Evolutionary conservation across 2,888 invertebrate species (phyloP), one percentile per base, ranked within the genome.

Genomic region (Rugalucina vietnamica): DNA sequence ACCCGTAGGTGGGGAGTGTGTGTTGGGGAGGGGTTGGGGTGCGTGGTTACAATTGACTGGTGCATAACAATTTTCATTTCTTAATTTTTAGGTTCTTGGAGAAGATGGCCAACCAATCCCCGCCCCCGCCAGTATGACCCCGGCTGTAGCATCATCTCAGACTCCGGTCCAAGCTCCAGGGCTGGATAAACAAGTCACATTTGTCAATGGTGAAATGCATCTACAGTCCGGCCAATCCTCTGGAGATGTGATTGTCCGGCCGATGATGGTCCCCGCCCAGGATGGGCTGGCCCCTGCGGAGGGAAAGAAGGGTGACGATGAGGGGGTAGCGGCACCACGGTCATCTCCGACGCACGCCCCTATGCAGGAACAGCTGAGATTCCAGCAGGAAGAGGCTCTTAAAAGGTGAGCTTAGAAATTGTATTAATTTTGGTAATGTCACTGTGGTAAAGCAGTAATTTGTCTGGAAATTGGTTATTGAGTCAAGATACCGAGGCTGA

Each of bases 341-440:
- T 88, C 91, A 18, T 90, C 91, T 12, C 90, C 91, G 18, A 89
- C 90, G 24, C 87, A 88, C 49, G 79, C 87, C 2, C 78, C 85
- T 65, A 89, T 88, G 87, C 89, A 90, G 75, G 89, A 88, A 57
- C 84, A 88, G 60, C 77, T 90, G 5, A 89, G 81, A 43, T 85
- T 90, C n/a, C 91, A 91, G 39, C 92, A 93, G 78, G 91, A 93
- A 89, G 95, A 96, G 91, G 95, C 95, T n/a, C 87, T 96, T 18
- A 95, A 95, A 88, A 95, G 95, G 95, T 95, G 90, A 73, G 24
- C 43, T 60, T 21, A 54, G 54, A 21, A 4, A 8, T 54, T 8
- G 54, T 4, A 12, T 8, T 43, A 43, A 43, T 43, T n/a, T n/a
- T n/a, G n/a, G n/a, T n/a, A n/a, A n/a, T n/a, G n/a, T n/a, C n/a